Percentiles rank a stretch among this genome's conserved stretches.
These are phyloP conservation scores for Ptyas mucosa DNA, from an alignment of 2,113 vertebrate genomes.

Conservation along the genomic window DNA sequence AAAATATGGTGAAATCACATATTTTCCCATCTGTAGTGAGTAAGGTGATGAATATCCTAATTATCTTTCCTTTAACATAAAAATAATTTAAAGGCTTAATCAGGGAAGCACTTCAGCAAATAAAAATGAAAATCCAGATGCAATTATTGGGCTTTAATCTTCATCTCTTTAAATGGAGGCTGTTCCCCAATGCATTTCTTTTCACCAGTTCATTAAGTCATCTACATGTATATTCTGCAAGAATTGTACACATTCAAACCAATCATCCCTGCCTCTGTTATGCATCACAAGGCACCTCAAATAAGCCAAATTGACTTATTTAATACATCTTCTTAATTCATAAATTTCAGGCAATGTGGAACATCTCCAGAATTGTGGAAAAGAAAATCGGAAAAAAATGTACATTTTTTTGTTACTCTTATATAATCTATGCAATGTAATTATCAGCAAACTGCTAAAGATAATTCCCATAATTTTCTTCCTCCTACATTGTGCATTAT, in stretches of 20 bases:
- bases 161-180: conserved; percentile 18
- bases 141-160: conserved; percentile 42
- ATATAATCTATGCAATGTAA: conserved; percentile 37
- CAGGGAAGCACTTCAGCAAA: conserved; percentile 17
- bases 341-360: conserved; percentile 30
- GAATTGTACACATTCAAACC: background rate
- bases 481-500: conserved; percentile 45
- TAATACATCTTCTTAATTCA: conserved; percentile 26
- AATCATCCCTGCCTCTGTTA: conserved; percentile 20
- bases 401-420: conserved; percentile 49
- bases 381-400: conserved; percentile 31
- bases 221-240: conserved; percentile 3
- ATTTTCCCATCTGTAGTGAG: conserved; percentile 20
- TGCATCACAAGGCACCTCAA: conserved; percentile 8
- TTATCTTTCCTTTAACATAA: conserved; percentile 39
- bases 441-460: conserved; percentile 45
- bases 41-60: conserved; percentile 36
- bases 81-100: conserved; percentile 27
- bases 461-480: conserved; percentile 60
- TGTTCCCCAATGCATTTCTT: conserved; percentile 13
- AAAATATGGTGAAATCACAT: conserved; percentile 19
- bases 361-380: conserved; percentile 13
- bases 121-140: conserved; percentile 42
- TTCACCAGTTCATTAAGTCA: conserved; percentile 30
- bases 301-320: conserved; percentile 29